Base-by-base conservation (phyloP, 1,140 invertebrate genomes). In the Luehdorfia chinensis region DNA sequence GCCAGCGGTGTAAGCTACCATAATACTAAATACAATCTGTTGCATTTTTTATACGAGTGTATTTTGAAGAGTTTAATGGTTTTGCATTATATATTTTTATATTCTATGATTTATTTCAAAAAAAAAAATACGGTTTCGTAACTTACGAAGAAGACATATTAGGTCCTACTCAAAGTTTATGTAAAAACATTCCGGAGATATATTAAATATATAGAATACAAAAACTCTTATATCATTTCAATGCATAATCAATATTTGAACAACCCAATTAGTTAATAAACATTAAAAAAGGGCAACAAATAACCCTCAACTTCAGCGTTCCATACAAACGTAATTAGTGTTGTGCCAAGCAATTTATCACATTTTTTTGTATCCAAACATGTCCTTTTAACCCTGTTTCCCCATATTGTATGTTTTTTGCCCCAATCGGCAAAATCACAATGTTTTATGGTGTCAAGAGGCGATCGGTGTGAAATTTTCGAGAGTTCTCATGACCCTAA, bases 251-350 rank as follows among this genome's bases (percentile, higher is more conserved):
- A n/a, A n/a, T n/a, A n/a, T n/a, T n/a, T n/a, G n/a, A n/a, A n/a
- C n/a, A n/a, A n/a, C n/a, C n/a, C n/a, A n/a, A n/a, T n/a, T n/a
- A n/a, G n/a, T n/a, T n/a, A n/a, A n/a, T n/a, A n/a, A n/a, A 34
- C 28, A 27, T 43, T 16, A 47, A 11, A 65, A 62, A 63, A 68
- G 53, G 50, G 30, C 41, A 69, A 57, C 57, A 67, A 75, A 73
- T 68, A 50, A 68, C 62, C 66, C 59, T 55, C 49, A 56, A 56
- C 31, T 63, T 44, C 47, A 25, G 55, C 64, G 60, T 67, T 43
- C 66, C 53, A 84, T 79, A 81, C 80, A 78, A 83, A 77, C 57
- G 73, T 77, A 80, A 84, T 84, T 83, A 84, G 77, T 73, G 60
- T 70, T 71, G 74, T 74, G 39, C 50, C 51, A 51, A 57, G 66